Percentiles rank a stretch among this genome's conserved stretches.
phyloP scores from a whole-genome alignment of 2,797 vertebrate species.

The Chaenodraco wilsoni region DNA sequence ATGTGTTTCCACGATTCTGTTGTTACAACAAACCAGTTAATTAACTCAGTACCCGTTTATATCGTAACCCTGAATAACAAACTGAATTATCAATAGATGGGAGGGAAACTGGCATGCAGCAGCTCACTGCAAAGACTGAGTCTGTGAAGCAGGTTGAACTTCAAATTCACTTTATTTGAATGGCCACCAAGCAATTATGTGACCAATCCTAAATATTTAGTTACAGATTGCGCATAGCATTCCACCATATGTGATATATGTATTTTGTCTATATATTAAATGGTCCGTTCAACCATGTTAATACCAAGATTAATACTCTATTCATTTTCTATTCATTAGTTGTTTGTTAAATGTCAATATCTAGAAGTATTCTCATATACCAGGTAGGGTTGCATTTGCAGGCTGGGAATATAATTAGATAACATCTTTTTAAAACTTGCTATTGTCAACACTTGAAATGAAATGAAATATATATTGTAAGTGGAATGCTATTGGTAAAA shows the following conservation, averaged over 20 bases:
- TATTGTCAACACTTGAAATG: background rate
- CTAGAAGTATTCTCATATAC: background rate
- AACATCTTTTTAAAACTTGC: background rate
- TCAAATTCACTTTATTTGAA: background rate
- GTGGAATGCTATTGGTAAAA: background rate
- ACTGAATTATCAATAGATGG: no score
- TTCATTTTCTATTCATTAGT: background rate
- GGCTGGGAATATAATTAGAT: background rate
- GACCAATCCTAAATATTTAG: background rate
- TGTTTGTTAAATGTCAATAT: no score
- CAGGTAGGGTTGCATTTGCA: background rate
- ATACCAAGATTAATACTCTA: background rate
- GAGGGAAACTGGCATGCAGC: no score
- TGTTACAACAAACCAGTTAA: no score
- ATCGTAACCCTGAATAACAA: no score
- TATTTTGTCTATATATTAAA: background rate
- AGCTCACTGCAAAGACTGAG: no score
- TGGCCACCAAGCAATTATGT: background rate
- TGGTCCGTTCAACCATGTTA: background rate
- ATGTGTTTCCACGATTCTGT: no score
- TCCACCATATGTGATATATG: background rate
- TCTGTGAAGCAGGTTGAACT: no score
- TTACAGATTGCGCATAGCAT: background rate
- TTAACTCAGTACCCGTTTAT: no score
- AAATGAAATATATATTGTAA: background rate